phyloP scores from a whole-genome alignment of 37 sponge, comb jelly and placozoan species.

The Haliclona indistincta region DNA sequence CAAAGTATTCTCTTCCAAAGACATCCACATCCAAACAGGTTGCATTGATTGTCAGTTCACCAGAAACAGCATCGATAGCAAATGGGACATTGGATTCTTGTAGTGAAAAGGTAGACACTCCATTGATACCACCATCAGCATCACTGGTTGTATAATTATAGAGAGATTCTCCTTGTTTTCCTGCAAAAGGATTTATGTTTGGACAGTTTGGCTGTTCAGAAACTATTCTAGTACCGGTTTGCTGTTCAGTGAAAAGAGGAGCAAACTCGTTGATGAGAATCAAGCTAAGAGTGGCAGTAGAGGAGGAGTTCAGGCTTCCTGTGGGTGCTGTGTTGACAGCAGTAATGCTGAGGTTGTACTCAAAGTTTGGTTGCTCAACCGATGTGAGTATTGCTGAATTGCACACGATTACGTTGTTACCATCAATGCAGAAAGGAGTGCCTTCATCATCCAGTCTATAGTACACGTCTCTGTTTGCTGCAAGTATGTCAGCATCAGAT shows the following conservation, averaged over 20 bases:
- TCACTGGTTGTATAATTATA: conserved; percentile 37
- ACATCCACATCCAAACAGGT: conserved; percentile 42
- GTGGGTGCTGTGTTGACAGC: conserved; percentile 5
- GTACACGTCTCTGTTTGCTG: conserved; percentile 12
- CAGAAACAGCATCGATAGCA: conserved; percentile 25
- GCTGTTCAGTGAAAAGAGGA: conserved; percentile 6
- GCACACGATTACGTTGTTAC: conserved; percentile 42
- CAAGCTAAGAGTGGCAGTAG: conserved; percentile 20
- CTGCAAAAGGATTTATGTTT: not conserved
- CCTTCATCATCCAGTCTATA: not conserved
- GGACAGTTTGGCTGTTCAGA: conserved; percentile 36
- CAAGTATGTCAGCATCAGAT: conserved; percentile 50
- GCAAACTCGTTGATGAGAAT: conserved; percentile 59
- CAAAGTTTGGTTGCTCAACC: conserved; percentile 13
- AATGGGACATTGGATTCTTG: conserved; percentile 37
- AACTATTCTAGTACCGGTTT: conserved; percentile 7
- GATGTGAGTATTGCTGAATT: conserved; percentile 34
- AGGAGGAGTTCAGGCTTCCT: not conserved
- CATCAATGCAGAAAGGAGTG: conserved; percentile 54
- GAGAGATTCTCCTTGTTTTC: conserved; percentile 2
- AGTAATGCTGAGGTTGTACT: conserved; percentile 5
- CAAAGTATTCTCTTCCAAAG: conserved; percentile 16
- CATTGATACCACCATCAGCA: conserved; percentile 54
- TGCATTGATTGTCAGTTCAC: conserved; percentile 26
- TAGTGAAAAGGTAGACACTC: conserved; percentile 26